These are phyloP conservation scores for Microtus pennsylvanicus DNA, from an alignment of 2,113 vertebrate genomes.

Conservation along the genomic window DNA sequence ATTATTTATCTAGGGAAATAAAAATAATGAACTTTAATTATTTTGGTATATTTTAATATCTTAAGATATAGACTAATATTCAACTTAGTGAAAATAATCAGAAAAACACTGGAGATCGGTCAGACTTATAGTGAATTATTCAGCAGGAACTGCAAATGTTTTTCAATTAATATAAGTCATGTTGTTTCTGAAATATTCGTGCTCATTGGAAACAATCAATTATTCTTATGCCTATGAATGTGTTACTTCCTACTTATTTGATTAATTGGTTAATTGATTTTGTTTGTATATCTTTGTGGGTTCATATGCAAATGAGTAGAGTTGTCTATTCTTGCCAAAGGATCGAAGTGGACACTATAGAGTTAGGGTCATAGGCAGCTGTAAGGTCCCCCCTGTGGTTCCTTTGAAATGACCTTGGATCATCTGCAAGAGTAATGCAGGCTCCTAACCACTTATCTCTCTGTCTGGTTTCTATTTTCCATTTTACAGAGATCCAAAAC, in stretches of 20 bases:
- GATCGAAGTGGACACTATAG: rapidly evolving
- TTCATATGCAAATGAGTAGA: not conserved
- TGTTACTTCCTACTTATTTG: not conserved
- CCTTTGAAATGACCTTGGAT: not conserved
- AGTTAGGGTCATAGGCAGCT: not conserved
- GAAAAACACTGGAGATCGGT: not conserved
- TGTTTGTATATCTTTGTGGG: not conserved
- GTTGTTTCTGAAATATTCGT: not conserved
- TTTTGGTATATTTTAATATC: not conserved
- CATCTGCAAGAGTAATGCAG: not conserved
- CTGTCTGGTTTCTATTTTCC: not conserved
- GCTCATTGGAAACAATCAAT: not conserved
- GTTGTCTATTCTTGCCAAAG: not conserved
- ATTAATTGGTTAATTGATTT: not conserved
- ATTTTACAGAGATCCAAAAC: not conserved
- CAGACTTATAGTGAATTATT: not conserved
- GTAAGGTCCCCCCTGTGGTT: rapidly evolving
- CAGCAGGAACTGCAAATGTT: not conserved
- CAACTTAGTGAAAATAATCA: not conserved
- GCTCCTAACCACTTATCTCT: no score
- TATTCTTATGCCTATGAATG: not conserved
- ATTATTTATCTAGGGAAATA: not conserved
- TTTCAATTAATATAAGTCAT: not conserved
- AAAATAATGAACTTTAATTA: not conserved
- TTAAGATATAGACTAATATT: not conserved